These are phyloP conservation scores for Conger conger DNA, from an alignment of 2,113 vertebrate species.

Conservation along the genomic window DNA sequence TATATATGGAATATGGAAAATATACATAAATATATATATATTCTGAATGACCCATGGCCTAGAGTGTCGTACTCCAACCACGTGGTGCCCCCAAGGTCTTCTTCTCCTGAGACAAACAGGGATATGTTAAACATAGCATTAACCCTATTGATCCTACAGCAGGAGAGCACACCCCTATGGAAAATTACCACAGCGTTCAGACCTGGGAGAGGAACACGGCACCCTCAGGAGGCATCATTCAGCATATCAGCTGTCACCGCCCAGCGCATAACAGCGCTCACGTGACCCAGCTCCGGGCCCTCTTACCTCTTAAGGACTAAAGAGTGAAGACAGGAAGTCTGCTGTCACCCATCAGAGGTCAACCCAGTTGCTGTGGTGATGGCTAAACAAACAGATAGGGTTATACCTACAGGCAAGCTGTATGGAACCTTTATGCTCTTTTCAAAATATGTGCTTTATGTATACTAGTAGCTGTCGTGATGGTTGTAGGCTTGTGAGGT, in stretches of 20 bases:
- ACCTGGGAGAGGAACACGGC: slow-evolving; percentile 21
- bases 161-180: slow-evolving; percentile 31
- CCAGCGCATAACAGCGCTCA: slow-evolving; percentile 31
- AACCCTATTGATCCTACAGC: slow-evolving; percentile 18
- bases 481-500: not conserved
- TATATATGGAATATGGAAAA: no score
- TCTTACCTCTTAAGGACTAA: slow-evolving; percentile 34
- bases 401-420: not conserved
- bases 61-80: not conserved
- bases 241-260: slow-evolving; percentile 44
- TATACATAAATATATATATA: no score
- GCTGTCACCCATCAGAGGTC: slow-evolving; percentile 1
- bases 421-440: not conserved
- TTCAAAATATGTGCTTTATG: not conserved
- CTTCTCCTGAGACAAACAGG: not conserved
- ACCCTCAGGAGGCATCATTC: slow-evolving; percentile 20
- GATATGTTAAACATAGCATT: slow-evolving; percentile 16
- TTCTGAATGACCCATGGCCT: not conserved
- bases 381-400: not conserved
- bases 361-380: slow-evolving; percentile 7
- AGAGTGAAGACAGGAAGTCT: slow-evolving; percentile 24
- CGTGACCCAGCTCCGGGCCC: slow-evolving; percentile 10
- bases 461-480: not conserved
- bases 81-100: not conserved
- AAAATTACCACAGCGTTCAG: slow-evolving; percentile 36